Percentiles rank a stretch among this genome's conserved stretches.
phyloP scores from a whole-genome alignment of 2,113 vertebrate genomes.

The Sprattus sprattus region DNA sequence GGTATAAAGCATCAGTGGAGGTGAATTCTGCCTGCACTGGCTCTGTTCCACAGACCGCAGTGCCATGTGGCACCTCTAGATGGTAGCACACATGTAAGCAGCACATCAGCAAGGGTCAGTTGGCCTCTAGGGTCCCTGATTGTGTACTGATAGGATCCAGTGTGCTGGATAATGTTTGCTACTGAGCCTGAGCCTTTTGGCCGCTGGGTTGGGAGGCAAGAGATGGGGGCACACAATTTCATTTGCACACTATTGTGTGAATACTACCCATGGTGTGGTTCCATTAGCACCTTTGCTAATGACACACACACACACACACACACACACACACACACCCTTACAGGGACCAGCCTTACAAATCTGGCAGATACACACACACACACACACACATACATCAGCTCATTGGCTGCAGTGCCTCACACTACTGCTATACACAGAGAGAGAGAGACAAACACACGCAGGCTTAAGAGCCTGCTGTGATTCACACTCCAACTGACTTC shows the following conservation, averaged over 20 bases:
- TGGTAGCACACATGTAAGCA: neutral
- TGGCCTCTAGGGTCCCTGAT: neutral
- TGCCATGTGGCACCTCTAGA: neutral
- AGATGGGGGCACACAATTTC: neutral
- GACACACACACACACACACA: slow-evolving; percentile 35
- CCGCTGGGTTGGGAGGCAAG: neutral
- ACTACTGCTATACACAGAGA: neutral
- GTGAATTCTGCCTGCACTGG: no score
- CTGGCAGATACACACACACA: neutral
- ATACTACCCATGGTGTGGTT: neutral
- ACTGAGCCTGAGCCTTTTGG: neutral
- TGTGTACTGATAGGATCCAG: no score
- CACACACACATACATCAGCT: neutral
- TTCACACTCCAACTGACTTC: neutral
- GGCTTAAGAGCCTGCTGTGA: neutral
- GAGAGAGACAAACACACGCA: neutral
- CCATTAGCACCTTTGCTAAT: no score
- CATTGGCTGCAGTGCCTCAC: neutral
- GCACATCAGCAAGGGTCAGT: neutral
- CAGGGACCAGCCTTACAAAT: no score
- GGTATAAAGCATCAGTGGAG: no score
- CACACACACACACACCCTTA: neutral
- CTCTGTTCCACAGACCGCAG: no score
- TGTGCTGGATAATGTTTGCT: neutral
- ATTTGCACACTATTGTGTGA: neutral